Evolutionary conservation across 2,888 invertebrate species (phyloP).

Genomic region (Pyrocoelia pectoralis): DNA sequence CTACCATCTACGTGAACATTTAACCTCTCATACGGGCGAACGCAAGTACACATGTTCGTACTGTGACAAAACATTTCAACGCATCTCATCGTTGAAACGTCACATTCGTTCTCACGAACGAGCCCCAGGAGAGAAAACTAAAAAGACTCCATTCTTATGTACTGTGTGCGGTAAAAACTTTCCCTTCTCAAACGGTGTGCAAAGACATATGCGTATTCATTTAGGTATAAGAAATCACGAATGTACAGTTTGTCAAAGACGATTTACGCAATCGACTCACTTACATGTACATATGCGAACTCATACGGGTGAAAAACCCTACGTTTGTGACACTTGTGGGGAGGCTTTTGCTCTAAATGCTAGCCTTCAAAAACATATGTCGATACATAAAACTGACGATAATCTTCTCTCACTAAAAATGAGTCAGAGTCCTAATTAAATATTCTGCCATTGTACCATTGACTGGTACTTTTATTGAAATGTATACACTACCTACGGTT

Average conservation of each 20-base stretch:
- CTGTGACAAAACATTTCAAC: slow-evolving; percentile 51
- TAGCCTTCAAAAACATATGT: slow-evolving; percentile 50
- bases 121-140: slow-evolving; percentile 51
- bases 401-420: neutral
- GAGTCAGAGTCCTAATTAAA: no score
- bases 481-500: no score
- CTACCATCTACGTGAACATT: slow-evolving; percentile 50
- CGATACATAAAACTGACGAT: slow-evolving; percentile 19
- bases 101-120: slow-evolving; percentile 50
- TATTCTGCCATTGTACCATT: no score
- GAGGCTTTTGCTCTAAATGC: slow-evolving; percentile 51
- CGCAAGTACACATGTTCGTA: slow-evolving; percentile 49
- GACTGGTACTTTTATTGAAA: no score
- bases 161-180: slow-evolving; percentile 55
- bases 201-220: slow-evolving; percentile 57
- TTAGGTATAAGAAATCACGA: slow-evolving; percentile 53
- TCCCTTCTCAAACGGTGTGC: slow-evolving; percentile 52
- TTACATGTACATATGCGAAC: slow-evolving; percentile 62
- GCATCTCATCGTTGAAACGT: slow-evolving; percentile 49
- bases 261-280: slow-evolving; percentile 58
- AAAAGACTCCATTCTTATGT: slow-evolving; percentile 53
- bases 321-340: slow-evolving; percentile 62
- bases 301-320: slow-evolving; percentile 63
- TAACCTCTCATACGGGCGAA: slow-evolving; percentile 51
- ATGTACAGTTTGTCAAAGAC: slow-evolving; percentile 56